These are phyloP conservation scores for Nemurella pictetii DNA, from an alignment of 2,888 invertebrate species.

Conservation along the genomic window DNA sequence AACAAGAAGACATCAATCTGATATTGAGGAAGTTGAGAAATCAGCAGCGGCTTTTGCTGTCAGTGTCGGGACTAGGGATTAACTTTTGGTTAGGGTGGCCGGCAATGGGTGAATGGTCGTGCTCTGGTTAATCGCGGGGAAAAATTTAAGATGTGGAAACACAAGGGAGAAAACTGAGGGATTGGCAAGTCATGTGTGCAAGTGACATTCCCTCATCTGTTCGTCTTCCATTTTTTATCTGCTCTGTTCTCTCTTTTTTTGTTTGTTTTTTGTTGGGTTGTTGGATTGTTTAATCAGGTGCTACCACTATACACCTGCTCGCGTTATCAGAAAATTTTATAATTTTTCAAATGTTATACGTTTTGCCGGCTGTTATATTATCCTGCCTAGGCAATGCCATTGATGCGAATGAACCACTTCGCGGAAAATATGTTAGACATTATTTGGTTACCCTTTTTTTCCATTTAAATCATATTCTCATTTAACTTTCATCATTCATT, in stretches of 20 bases:
- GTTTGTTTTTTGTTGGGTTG: too few relatives aligned
- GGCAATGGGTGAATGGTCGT: background rate
- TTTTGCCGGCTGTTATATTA: background rate
- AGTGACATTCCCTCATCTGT: background rate
- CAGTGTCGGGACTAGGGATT: background rate
- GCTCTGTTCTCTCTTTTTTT: background rate
- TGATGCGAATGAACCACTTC: background rate
- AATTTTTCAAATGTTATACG: background rate
- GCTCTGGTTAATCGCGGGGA: background rate
- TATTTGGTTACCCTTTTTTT: background rate
- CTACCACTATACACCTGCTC: background rate
- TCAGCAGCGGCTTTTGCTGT: background rate
- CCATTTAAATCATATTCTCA: background rate
- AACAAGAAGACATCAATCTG: too few relatives aligned
- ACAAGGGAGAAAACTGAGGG: background rate
- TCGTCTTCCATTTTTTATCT: background rate
- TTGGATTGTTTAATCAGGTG: background rate
- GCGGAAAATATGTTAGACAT: background rate
- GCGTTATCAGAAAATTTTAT: background rate
- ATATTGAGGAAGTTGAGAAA: background rate
- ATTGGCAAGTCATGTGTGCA: background rate
- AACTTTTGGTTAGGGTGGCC: background rate
- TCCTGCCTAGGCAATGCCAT: too few relatives aligned
- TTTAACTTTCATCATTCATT: constrained; percentile 4
- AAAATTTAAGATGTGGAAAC: background rate